phyloP scores from a whole-genome alignment of 2,888 invertebrate species.

The Luperina nickerlii region DNA sequence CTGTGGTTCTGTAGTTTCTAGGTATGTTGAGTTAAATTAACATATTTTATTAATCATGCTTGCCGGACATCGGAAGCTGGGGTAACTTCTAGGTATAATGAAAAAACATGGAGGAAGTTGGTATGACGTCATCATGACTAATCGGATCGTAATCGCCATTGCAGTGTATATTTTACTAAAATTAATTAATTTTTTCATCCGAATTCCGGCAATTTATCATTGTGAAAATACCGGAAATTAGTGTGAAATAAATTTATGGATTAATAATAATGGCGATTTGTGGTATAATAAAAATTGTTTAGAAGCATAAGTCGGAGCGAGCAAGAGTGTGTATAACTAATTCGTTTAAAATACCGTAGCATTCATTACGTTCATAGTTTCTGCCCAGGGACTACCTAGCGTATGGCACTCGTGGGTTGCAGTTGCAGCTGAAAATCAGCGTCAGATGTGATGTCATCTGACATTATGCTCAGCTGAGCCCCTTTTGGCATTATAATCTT shows the following conservation, averaged over 20 bases:
- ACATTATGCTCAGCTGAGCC: too few species aligned
- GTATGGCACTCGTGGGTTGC: too few species aligned
- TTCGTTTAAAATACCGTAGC: background rate
- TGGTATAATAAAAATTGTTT: background rate
- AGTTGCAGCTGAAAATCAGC: too few species aligned
- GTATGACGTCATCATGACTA: slow-evolving; percentile 20
- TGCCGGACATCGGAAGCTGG: slow-evolving; percentile 21
- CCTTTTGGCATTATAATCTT: too few species aligned
- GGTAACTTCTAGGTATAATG: background rate
- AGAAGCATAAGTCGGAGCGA: background rate
- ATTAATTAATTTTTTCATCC: background rate
- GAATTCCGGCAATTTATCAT: background rate
- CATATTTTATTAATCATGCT: slow-evolving; percentile 13
- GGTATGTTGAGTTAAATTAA: background rate
- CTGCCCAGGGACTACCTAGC: background rate
- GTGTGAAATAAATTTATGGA: background rate
- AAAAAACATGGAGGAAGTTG: slow-evolving; percentile 24
- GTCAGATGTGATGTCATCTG: too few species aligned
- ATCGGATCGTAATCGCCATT: slow-evolving; percentile 14
- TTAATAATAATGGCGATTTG: background rate
- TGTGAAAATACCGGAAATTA: slow-evolving; percentile 6
- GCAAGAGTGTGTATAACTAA: background rate
- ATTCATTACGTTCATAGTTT: background rate
- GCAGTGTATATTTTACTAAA: slow-evolving; percentile 2
- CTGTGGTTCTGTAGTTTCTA: background rate